These are phyloP conservation scores for Ptilodon capucinus DNA, from an alignment of 2,888 invertebrate species.

Conservation along the genomic window DNA sequence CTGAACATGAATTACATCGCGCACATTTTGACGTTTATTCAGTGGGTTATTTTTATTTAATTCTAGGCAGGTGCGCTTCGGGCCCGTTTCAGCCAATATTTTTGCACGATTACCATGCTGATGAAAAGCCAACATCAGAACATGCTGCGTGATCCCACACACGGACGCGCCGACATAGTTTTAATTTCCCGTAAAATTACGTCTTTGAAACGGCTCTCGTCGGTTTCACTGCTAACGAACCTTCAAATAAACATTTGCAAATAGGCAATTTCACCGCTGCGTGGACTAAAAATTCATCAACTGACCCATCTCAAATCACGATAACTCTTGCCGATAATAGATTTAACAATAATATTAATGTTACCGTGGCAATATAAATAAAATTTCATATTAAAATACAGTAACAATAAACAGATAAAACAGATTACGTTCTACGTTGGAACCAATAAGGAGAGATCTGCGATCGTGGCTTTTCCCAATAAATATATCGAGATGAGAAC, in stretches of 20 bases:
- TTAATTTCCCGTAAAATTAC: slow-evolving; percentile 55
- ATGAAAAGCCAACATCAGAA: slow-evolving; percentile 79
- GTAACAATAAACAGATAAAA: slow-evolving; percentile 56
- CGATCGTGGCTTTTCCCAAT: slow-evolving; percentile 68
- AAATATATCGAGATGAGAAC: slow-evolving; percentile 77
- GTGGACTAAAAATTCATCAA: too few relatives aligned
- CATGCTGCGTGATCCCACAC: slow-evolving; percentile 49
- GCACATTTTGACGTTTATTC: slow-evolving; percentile 63
- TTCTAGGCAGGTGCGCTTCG: slow-evolving; percentile 72
- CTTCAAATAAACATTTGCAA: slow-evolving; percentile 16
- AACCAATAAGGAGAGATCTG: slow-evolving; percentile 66
- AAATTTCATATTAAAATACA: slow-evolving; percentile 42
- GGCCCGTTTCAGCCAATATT: slow-evolving; percentile 71
- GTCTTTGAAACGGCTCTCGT: slow-evolving; percentile 41
- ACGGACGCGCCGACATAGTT: slow-evolving; percentile 45
- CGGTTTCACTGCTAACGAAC: slow-evolving; percentile 4
- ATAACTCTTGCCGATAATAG: too few relatives aligned
- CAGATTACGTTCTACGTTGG: slow-evolving; percentile 53
- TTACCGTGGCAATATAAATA: not conserved
- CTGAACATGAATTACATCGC: slow-evolving; percentile 61
- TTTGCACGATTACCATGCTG: slow-evolving; percentile 80
- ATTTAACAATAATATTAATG: too few relatives aligned
- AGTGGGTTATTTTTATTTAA: slow-evolving; percentile 79
- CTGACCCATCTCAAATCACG: too few relatives aligned
- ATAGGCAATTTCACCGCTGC: not conserved